Conservation (phyloP, 2,888 invertebrate species). For the Drosophila melanosoma region DNA sequence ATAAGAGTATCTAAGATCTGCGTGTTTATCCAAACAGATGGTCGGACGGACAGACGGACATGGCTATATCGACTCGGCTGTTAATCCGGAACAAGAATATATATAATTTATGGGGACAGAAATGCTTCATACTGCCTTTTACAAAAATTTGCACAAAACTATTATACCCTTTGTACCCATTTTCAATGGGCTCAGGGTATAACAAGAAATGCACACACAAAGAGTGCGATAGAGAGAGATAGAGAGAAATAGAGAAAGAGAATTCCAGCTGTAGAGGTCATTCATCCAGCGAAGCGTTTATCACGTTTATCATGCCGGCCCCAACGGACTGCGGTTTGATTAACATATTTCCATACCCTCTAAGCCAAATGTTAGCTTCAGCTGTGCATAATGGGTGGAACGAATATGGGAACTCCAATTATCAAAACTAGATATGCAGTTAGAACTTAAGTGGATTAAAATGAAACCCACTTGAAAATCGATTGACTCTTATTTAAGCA, state of each 20-base stretch:
- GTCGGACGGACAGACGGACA: too few species aligned
- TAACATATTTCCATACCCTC: constrained; percentile 73
- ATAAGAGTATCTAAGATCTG: too few species aligned
- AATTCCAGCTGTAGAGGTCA: constrained; percentile 55
- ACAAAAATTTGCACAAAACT: too few species aligned
- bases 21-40: too few species aligned
- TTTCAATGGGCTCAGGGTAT: too few species aligned
- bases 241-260: not conserved
- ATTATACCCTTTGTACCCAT: too few species aligned
- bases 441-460: not conserved
- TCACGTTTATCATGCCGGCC: constrained; percentile 64
- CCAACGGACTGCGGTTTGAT: constrained; percentile 56
- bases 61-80: too few species aligned
- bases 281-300: constrained; percentile 76
- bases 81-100: too few species aligned
- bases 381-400: constrained; percentile 24
- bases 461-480: not conserved
- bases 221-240: not conserved
- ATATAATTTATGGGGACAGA: too few species aligned
- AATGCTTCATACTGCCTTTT: too few species aligned
- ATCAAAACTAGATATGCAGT: constrained; percentile 16
- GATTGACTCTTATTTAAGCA: not conserved
- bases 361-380: constrained; percentile 4
- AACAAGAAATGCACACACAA: not conserved
- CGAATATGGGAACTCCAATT: constrained; percentile 6